Conservation (phyloP, 2,797 vertebrate species). For the Somateria mollissima region DNA sequence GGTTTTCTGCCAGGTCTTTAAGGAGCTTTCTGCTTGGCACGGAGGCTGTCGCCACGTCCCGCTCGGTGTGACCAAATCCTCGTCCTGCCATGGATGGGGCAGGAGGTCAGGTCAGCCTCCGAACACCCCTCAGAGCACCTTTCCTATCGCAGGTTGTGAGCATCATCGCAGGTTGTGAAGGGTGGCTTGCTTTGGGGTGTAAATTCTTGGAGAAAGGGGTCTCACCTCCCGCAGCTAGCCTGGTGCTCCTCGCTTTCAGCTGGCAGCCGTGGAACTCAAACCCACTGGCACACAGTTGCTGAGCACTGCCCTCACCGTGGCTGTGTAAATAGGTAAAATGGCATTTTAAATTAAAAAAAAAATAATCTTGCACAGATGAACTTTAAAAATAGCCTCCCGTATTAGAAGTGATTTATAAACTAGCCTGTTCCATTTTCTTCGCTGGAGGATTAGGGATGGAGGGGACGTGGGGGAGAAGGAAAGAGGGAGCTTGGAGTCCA, state of each 20-base stretch:
- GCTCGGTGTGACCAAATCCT: not conserved
- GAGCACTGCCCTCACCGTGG: not conserved
- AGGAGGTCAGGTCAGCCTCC: not conserved
- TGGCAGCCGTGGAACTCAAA: not conserved
- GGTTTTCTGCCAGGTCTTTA: not conserved
- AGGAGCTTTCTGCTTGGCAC: not conserved
- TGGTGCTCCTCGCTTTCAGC: not conserved
- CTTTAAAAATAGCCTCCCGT: not conserved
- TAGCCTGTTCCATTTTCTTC: not conserved
- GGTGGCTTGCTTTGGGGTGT: not conserved
- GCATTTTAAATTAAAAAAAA: not conserved
- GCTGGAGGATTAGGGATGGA: not conserved
- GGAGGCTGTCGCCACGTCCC: not conserved
- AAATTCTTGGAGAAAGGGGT: not conserved
- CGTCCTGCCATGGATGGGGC: accelerated
- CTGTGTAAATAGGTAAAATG: not conserved
- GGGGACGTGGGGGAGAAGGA: not conserved
- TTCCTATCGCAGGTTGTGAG: not conserved
- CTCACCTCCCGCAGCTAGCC: not conserved
- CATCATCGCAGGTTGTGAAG: not conserved
- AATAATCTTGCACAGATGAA: not conserved
- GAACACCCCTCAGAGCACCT: not conserved
- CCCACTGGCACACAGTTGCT: not conserved
- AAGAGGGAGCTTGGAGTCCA: not conserved
- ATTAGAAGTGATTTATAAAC: not conserved